A percentile compares a stretch with the other conserved stretches of the same genome.
phyloP scores from a whole-genome alignment of 2,888 invertebrate genomes.

The Acleris emargana region DNA sequence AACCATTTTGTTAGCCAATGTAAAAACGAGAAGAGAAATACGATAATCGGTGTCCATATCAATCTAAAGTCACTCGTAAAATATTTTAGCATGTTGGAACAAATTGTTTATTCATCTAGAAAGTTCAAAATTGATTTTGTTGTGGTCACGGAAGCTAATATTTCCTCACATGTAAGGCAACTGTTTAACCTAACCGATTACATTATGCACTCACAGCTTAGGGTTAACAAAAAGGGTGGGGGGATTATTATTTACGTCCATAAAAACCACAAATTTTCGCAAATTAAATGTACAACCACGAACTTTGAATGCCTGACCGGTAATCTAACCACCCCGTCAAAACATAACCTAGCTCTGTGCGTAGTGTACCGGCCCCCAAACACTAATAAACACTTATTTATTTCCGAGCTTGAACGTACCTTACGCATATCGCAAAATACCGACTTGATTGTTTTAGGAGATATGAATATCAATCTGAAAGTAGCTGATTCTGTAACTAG shows the following conservation, averaged over 20 bases:
- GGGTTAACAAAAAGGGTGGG: conserved; percentile 32
- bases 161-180: conserved; percentile 14
- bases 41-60: not conserved
- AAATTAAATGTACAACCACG: not conserved
- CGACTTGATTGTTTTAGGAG: conserved; percentile 29
- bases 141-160: conserved; percentile 29
- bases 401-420: conserved; percentile 24
- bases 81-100: conserved; percentile 5
- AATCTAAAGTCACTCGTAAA: conserved; percentile 3
- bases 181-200: conserved; percentile 27
- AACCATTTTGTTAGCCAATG: not conserved
- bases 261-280: conserved; percentile 21
- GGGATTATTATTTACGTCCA: conserved; percentile 31
- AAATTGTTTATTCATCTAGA: not conserved
- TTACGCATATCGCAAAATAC: conserved; percentile 9
- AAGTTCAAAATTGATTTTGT: conserved; percentile 11
- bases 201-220: conserved; percentile 30
- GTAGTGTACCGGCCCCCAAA: conserved; percentile 37
- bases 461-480: conserved; percentile 28
- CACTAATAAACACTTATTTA: conserved; percentile 32
- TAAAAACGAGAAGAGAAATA: not conserved
- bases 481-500: not conserved
- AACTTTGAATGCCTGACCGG: conserved; percentile 28
- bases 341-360: conserved; percentile 21
- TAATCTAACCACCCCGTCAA: conserved; percentile 5